These are phyloP conservation scores for Clarias pachynema DNA, from an alignment of 2,797 vertebrate species.

Conservation along the genomic window DNA sequence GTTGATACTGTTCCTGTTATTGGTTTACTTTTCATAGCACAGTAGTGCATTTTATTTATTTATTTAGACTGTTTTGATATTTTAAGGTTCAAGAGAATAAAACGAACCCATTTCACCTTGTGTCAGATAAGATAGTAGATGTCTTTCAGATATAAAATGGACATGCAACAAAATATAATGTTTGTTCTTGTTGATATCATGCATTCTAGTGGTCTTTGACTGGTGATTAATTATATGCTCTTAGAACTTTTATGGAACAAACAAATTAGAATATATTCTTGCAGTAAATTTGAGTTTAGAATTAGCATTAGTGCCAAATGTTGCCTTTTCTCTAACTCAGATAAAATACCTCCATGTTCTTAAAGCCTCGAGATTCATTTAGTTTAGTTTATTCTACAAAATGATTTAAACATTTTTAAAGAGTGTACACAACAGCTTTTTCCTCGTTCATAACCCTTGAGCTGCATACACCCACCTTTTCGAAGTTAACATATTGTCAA, in stretches of 20 bases:
- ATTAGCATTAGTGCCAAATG: not conserved
- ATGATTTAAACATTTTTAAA: not conserved
- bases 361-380: not conserved
- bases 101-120: not conserved
- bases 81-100: not conserved
- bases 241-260: not conserved
- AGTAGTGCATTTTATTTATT: not conserved
- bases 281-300: not conserved
- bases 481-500: conserved; percentile 18
- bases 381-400: not conserved
- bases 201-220: not conserved
- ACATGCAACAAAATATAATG: not conserved
- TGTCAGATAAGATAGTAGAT: not conserved
- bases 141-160: not conserved
- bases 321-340: not conserved
- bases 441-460: not conserved
- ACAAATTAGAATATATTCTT: not conserved
- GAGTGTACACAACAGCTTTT: not conserved
- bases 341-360: not conserved
- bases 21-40: conserved; percentile 23
- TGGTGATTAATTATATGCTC: not conserved
- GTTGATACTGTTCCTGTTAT: conserved; percentile 29
- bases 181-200: not conserved
- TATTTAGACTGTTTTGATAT: not conserved
- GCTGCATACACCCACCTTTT: not conserved